Base-by-base conservation (phyloP, 2,113 vertebrate species). In the Siphamia tubifer region DNA sequence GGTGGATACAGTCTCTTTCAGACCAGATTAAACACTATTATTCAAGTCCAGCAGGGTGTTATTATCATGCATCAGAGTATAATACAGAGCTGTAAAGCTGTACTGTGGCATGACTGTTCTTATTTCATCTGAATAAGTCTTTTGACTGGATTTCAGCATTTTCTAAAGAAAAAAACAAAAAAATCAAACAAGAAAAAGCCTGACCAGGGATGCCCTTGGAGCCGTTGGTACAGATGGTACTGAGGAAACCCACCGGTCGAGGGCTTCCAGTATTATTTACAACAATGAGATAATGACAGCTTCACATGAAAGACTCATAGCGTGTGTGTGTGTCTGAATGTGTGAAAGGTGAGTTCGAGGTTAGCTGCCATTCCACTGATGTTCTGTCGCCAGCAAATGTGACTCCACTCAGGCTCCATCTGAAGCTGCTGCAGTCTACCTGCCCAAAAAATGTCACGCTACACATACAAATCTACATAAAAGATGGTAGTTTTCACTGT, bases 311-410 rank as follows among this genome's bases (percentile, higher is more conserved):
- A n/a, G n/a, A n/a, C n/a, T n/a, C n/a, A n/a, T n/a, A n/a, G n/a
- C n/a, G n/a, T n/a, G 13, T 11, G 30, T 12, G 43, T 0, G 38
- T 1, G 28, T 3, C 25, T 23, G 51, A 2, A 20, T 34, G 30
- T 21, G 25, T 43, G 2, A 38, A 17, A 43, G 65, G 35, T 48
- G 47, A 76, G 56, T 49, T 65, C 1, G 61, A 80, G 70, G 70
- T 63, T 71, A 60, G 44, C 36, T 69, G 52, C 35, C 56, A 74
- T 63, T 83, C 34, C 17, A 53, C 25, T 42, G 44, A 76, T 30
- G 17, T 74, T 75, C 73, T 74, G 72, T 17, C 60, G 69, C 82
- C 80, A 84, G 71, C 72, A 75, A 52, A 40, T 25, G 27, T 54
- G 34, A 35, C 28, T 74, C 32, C 17, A 42, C 23, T 74, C 36